Evolutionary conservation across 1,140 invertebrate genomes (phyloP).

Genomic region (Macrosteles quadrilineatus): DNA sequence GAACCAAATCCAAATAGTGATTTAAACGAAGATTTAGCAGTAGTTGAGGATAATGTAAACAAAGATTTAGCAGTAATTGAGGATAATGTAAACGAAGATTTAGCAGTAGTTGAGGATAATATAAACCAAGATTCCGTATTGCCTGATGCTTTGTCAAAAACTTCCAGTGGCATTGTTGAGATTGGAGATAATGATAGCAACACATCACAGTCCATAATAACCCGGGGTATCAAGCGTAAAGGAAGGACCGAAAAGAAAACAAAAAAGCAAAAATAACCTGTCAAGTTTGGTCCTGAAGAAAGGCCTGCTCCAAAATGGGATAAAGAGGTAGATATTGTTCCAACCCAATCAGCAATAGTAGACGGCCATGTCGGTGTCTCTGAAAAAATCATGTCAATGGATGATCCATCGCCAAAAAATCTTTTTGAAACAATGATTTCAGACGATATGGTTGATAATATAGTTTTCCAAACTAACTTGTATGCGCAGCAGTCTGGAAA

Average conservation of each 20-base stretch:
- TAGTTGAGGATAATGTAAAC: no score
- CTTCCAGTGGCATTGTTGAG: no score
- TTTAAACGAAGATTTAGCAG: no score
- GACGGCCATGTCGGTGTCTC: neutral
- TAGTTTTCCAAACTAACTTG: no score
- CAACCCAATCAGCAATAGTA: constrained; percentile 1
- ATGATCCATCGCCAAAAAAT: constrained; percentile 20
- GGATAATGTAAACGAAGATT: no score
- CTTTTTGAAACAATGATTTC: constrained; percentile 17
- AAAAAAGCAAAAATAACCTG: neutral
- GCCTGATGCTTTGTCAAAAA: no score
- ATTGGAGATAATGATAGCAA: constrained; percentile 7
- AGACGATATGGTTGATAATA: constrained; percentile 26
- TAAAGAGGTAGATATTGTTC: neutral
- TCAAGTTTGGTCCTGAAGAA: neutral
- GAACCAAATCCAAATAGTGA: no score
- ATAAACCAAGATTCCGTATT: no score
- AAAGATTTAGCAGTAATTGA: no score
- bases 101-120: no score
- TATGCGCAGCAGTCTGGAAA: constrained; percentile 36
- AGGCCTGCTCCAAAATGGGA: constrained; percentile 12
- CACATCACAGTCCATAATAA: no score
- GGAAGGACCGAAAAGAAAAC: constrained; percentile 7
- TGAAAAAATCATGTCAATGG: constrained; percentile 11
- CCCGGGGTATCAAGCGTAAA: neutral